Conservation (phyloP, 2,113 vertebrate genomes). For the Pampusana beccarii region DNA sequence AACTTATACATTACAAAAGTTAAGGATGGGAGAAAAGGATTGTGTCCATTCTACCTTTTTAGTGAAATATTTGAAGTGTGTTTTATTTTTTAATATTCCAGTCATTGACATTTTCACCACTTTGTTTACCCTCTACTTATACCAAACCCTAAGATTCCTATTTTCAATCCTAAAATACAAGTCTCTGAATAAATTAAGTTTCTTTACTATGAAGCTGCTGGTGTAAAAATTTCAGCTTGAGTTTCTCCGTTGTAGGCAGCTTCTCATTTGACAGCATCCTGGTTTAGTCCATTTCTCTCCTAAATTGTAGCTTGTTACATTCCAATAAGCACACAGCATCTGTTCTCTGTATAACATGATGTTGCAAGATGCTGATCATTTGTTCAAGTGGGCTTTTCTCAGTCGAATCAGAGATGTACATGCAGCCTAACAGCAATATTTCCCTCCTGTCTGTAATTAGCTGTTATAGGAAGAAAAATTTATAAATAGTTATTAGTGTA, state of each 20-base stretch:
- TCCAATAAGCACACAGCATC: conserved; percentile 20
- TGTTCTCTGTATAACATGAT: neutral
- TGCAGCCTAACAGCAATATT: neutral
- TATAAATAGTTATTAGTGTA: conserved; percentile 24
- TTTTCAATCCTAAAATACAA: neutral
- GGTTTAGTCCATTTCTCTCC: neutral
- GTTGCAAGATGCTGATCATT: neutral
- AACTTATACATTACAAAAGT: neutral
- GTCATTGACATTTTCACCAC: neutral
- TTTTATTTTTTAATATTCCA: neutral
- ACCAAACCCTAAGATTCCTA: neutral
- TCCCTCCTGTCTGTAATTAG: conserved; percentile 1
- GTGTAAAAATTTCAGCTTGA: neutral
- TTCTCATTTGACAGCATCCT: conserved; percentile 7
- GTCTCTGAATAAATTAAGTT: neutral
- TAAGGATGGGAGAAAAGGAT: neutral
- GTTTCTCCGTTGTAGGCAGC: neutral
- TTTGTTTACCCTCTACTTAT: neutral
- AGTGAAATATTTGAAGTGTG: neutral
- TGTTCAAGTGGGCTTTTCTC: neutral
- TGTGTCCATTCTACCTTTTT: neutral
- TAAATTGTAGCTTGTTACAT: neutral
- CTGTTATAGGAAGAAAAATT: neutral
- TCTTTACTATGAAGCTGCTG: conserved; percentile 12
- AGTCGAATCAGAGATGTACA: neutral